These are phyloP conservation scores for Triplophysa siluroides DNA, from an alignment of 2,113 vertebrate species.

Conservation along the genomic window DNA sequence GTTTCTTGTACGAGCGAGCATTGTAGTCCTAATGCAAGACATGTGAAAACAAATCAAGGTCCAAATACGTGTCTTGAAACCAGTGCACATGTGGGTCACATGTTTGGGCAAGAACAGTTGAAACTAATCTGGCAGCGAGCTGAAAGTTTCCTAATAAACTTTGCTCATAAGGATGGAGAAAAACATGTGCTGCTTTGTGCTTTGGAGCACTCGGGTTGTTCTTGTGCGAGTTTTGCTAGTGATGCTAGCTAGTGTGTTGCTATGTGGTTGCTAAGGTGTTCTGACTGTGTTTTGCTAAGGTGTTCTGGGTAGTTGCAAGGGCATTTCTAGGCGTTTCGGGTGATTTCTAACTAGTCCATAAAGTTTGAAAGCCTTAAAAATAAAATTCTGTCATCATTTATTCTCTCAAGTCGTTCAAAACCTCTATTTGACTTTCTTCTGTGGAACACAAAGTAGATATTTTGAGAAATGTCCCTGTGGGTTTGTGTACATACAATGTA, in stretches of 20 bases:
- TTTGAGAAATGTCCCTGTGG: no score
- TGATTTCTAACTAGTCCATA: no score
- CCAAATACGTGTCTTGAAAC: neutral
- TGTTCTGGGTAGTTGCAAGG: no score
- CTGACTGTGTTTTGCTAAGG: neutral
- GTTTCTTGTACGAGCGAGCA: neutral
- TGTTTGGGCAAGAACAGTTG: slow-evolving; percentile 19
- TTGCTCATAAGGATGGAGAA: slow-evolving; percentile 37
- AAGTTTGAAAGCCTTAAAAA: no score
- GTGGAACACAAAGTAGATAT: no score
- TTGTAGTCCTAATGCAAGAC: neutral
- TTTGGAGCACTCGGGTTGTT: neutral
- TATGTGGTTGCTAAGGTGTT: neutral
- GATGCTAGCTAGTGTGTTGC: neutral
- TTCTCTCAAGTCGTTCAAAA: no score
- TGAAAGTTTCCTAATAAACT: slow-evolving; percentile 49
- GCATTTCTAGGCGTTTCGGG: no score
- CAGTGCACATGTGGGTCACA: neutral
- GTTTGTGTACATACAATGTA: no score
- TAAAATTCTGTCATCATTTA: no score
- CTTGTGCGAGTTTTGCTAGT: neutral
- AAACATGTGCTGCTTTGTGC: slow-evolving; percentile 42
- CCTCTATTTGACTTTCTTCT: no score
- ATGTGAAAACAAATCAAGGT: slow-evolving; percentile 20
- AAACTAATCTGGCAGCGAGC: slow-evolving; percentile 42